These are phyloP conservation scores for Cynopterus brachyotis DNA, from an alignment of 2,113 vertebrate genomes.

Conservation along the genomic window DNA sequence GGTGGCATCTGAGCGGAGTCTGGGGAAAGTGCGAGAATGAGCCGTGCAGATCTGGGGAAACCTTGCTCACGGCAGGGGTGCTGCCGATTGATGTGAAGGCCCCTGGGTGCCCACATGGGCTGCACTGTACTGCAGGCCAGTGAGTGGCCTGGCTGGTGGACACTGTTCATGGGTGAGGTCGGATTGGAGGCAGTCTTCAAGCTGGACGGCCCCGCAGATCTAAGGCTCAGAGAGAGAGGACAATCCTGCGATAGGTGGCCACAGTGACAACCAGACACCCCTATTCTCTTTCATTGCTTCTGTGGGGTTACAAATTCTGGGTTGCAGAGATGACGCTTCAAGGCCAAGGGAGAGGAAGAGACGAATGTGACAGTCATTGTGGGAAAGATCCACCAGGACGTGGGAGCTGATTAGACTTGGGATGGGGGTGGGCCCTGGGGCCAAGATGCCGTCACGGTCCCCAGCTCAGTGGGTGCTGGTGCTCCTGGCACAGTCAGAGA, in stretches of 20 bases:
- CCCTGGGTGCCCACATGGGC: background rate
- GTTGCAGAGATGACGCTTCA: background rate
- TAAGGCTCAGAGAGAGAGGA: background rate
- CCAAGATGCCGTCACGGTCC: background rate
- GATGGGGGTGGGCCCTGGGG: background rate
- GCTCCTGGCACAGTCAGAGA: background rate
- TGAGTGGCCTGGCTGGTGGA: background rate
- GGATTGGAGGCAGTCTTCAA: background rate
- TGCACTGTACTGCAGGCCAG: background rate
- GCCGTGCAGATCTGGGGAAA: background rate
- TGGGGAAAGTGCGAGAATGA: background rate
- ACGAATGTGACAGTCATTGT: background rate
- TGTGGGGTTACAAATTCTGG: background rate
- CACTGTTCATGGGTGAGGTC: background rate
- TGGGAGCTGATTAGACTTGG: background rate
- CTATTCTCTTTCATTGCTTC: background rate
- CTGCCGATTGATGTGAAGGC: background rate
- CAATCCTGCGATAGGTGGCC: accelerated
- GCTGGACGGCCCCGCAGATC: background rate
- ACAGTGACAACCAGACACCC: background rate
- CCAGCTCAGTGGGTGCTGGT: background rate
- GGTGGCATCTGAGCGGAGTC: background rate
- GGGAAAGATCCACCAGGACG: background rate
- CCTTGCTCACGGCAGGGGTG: background rate
- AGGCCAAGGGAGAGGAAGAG: background rate